Conservation (phyloP, 2,888 invertebrate species). For the Coenonympha glycerion region DNA sequence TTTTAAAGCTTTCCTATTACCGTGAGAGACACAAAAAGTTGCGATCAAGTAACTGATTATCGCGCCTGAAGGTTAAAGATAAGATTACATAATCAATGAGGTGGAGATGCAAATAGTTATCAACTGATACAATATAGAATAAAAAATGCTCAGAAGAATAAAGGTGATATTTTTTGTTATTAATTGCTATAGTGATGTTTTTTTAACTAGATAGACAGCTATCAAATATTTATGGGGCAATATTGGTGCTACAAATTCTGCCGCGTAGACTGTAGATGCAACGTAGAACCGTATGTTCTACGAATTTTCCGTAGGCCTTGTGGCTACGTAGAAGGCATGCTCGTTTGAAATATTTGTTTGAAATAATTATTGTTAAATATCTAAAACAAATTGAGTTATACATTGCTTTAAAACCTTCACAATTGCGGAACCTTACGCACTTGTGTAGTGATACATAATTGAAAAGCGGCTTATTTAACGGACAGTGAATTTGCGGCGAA, state of each 20-base stretch:
- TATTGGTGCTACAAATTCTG: no score
- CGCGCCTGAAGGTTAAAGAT: constrained; percentile 10
- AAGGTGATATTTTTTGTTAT: not conserved
- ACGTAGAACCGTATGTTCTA: no score
- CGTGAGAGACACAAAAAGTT: constrained; percentile 11
- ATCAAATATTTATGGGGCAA: no score
- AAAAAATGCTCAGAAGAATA: not conserved
- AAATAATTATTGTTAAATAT: no score
- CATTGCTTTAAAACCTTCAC: not conserved
- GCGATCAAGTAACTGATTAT: constrained; percentile 7
- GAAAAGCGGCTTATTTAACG: constrained; percentile 48
- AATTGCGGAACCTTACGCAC: constrained; percentile 1
- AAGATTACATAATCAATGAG: constrained; percentile 16
- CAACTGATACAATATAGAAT: not conserved
- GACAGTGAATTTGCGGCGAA: constrained; percentile 54
- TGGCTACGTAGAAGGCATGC: no score
- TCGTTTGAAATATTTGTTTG: no score
- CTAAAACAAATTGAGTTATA: no score
- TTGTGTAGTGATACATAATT: constrained; percentile 38
- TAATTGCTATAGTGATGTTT: no score
- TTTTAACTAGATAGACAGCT: no score
- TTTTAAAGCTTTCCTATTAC: constrained; percentile 9
- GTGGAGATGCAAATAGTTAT: constrained; percentile 3
- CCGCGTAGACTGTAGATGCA: no score
- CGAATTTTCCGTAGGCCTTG: no score